These are phyloP conservation scores for Cataglyphis livida DNA, from an alignment of 2,888 invertebrate species.

Conservation along the genomic window DNA sequence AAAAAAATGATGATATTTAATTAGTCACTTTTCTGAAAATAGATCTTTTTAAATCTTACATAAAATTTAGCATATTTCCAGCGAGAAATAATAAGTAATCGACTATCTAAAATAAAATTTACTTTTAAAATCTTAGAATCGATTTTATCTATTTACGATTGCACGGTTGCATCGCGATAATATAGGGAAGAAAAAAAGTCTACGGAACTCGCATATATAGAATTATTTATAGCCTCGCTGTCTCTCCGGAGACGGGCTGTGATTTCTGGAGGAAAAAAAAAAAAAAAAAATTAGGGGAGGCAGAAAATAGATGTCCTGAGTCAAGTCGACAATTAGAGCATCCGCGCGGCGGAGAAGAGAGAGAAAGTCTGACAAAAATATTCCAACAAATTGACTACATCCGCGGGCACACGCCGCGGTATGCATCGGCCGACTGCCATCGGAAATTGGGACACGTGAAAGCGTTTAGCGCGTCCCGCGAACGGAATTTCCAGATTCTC, in stretches of 20 bases:
- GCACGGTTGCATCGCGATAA: background rate
- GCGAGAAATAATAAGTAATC: background rate
- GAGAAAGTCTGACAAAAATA: conserved; percentile 74
- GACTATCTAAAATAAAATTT: background rate
- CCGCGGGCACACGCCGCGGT: conserved; percentile 32
- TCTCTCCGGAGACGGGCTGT: conserved; percentile 34
- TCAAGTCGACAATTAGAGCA: conserved; percentile 74
- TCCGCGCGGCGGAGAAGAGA: conserved; percentile 51
- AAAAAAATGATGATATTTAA: background rate
- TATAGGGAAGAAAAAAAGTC: background rate
- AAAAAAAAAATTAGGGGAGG: conserved; percentile 17
- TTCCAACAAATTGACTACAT: conserved; percentile 78
- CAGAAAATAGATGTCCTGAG: conserved; percentile 74
- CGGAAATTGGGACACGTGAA: conserved; percentile 72
- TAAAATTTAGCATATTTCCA: background rate
- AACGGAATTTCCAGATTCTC: conserved; percentile 48
- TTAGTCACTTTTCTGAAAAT: background rate
- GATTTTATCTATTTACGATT: conserved; percentile 13
- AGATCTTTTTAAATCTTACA: background rate
- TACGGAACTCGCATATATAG: background rate
- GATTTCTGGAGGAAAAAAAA: conserved; percentile 52
- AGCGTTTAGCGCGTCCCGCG: conserved; percentile 68
- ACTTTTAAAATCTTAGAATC: background rate
- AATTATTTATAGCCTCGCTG: conserved; percentile 61
- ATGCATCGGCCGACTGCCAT: conserved; percentile 49